Percentiles rank a stretch among this genome's conserved stretches.
phyloP scores from a whole-genome alignment of 2,113 vertebrate genomes.

The Trinectes maculatus region DNA sequence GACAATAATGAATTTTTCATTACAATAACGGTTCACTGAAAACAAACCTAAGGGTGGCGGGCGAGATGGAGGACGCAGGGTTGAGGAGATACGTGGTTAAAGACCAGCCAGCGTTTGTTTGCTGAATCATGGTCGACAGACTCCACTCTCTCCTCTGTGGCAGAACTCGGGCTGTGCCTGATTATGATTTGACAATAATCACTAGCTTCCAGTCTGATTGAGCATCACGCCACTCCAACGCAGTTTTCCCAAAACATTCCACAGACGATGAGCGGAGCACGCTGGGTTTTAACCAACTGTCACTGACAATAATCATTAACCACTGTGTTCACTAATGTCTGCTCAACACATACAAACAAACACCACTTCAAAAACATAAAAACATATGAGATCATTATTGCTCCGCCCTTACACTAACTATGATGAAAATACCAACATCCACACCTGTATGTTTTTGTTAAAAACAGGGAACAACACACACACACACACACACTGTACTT shows the following conservation, averaged over 20 bases:
- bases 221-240: background rate
- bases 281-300: slow-evolving; percentile 2
- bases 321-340: slow-evolving; percentile 15
- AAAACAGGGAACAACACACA: slow-evolving; percentile 15
- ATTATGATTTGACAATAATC: background rate
- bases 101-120: background rate
- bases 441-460: slow-evolving; percentile 33
- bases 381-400: slow-evolving; percentile 36
- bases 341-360: slow-evolving; percentile 37
- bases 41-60: no score
- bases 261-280: slow-evolving; percentile 5
- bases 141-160: background rate
- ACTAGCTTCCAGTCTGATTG: background rate
- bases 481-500: slow-evolving; percentile 6
- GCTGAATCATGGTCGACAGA: background rate
- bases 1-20: no score
- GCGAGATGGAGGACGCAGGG: no score
- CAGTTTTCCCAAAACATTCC: background rate
- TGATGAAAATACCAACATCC: slow-evolving; percentile 31
- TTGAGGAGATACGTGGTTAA: no score
- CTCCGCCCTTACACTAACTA: slow-evolving; percentile 4
- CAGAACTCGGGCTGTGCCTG: background rate
- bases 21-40: no score
- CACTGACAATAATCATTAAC: slow-evolving; percentile 37
- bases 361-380: slow-evolving; percentile 26